Conservation (phyloP, 2,888 invertebrate species). For the Epinotia brunnichana region DNA sequence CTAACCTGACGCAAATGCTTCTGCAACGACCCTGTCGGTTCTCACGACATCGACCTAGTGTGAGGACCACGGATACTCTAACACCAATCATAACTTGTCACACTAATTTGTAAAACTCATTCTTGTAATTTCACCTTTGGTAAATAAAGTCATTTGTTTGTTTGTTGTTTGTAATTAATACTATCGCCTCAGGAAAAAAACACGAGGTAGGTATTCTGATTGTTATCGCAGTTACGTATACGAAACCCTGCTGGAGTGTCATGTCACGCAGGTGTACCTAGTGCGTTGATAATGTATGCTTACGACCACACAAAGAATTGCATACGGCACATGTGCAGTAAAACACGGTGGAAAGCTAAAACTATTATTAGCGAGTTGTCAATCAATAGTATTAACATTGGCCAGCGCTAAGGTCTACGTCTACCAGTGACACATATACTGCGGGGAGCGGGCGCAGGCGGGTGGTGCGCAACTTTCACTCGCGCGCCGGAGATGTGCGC, state of each 20-base stretch:
- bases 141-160: no score
- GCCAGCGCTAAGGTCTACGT: slow-evolving; percentile 40
- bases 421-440: slow-evolving; percentile 45
- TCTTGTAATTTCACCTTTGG: no score
- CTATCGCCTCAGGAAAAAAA: no score
- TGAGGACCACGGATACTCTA: no score
- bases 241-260: background rate
- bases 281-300: background rate
- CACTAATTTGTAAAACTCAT: no score
- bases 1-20: no score
- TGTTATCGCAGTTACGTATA: background rate
- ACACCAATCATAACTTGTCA: no score
- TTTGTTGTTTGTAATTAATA: no score
- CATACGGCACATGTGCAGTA: slow-evolving; percentile 1
- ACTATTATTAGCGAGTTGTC: slow-evolving; percentile 24
- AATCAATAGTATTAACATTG: slow-evolving; percentile 37
- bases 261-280: background rate
- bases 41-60: no score
- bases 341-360: slow-evolving; percentile 27
- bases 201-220: background rate
- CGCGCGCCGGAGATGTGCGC: slow-evolving; percentile 61
- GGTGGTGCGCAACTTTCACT: slow-evolving; percentile 69
- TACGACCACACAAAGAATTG: background rate
- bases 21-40: no score
- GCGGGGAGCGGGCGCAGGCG: slow-evolving; percentile 43